Conservation (phyloP, 1,140 invertebrate genomes). For the Trichomalopsis sarcophagae region DNA sequence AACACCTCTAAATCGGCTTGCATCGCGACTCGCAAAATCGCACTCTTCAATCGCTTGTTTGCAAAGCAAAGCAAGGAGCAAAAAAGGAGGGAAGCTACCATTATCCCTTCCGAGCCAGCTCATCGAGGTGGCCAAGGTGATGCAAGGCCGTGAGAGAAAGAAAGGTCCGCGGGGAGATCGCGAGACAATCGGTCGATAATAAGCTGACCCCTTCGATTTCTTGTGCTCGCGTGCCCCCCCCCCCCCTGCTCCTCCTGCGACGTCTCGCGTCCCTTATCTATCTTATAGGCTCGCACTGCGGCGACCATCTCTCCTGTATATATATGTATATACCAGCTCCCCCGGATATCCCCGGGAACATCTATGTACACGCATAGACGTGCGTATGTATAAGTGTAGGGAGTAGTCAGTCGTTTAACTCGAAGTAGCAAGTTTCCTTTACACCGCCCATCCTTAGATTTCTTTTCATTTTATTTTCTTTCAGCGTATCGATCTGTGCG, state of each 20-base stretch:
- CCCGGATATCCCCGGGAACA: background rate
- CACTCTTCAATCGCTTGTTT: background rate
- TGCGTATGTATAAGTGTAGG: background rate
- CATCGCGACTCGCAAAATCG: too few relatives aligned
- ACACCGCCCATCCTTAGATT: slow-evolving; percentile 4
- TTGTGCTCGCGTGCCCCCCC: background rate
- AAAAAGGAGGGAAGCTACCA: background rate
- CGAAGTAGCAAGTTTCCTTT: background rate
- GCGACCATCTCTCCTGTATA: background rate
- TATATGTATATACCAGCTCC: background rate
- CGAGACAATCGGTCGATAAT: slow-evolving; percentile 38
- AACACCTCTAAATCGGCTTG: background rate
- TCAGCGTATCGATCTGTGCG: background rate
- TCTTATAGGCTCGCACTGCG: background rate
- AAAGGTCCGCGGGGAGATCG: slow-evolving; percentile 12
- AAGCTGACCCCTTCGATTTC: slow-evolving; percentile 38
- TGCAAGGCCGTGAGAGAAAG: slow-evolving; percentile 1
- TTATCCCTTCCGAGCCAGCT: background rate
- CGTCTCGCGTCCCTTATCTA: background rate
- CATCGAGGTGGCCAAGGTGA: background rate
- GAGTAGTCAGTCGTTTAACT: slow-evolving; percentile 8
- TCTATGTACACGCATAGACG: background rate
- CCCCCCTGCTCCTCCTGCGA: background rate
- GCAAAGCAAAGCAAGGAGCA: background rate
- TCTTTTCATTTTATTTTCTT: background rate